phyloP scores from a whole-genome alignment of 1,140 invertebrate species.

The Psix sp. region DNA sequence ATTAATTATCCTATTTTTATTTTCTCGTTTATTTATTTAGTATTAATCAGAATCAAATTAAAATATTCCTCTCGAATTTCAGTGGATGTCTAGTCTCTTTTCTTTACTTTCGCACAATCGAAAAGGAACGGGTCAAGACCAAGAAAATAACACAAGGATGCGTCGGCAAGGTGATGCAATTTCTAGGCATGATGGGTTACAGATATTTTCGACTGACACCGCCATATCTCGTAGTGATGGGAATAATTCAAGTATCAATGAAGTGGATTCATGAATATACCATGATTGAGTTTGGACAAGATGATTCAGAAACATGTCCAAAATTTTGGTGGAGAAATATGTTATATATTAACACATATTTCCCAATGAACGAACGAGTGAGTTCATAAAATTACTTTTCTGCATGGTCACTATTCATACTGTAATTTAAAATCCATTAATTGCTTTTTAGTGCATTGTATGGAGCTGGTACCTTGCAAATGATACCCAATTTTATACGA shows the following conservation, averaged over 20 bases:
- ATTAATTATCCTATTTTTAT: too few relatives aligned
- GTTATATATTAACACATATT: conserved; percentile 74
- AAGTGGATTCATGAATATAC: conserved; percentile 66
- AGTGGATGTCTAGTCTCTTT: conserved; percentile 73
- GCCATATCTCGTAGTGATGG: conserved; percentile 70
- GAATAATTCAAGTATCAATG: conserved; percentile 64
- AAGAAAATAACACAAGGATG: conserved; percentile 60
- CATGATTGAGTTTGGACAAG: conserved; percentile 65
- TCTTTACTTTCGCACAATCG: conserved; percentile 71
- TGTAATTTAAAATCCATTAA: conserved; percentile 4
- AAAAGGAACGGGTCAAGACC: conserved; percentile 63
- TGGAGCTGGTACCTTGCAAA: conserved; percentile 74
- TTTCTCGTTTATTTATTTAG: background rate
- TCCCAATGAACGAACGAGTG: conserved; percentile 69
- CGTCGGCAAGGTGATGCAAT: conserved; percentile 65
- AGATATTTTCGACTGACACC: conserved; percentile 71
- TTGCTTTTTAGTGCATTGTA: conserved; percentile 65
- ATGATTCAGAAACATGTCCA: conserved; percentile 69
- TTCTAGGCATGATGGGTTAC: conserved; percentile 69
- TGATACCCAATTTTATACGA: conserved; percentile 70
- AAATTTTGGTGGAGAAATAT: conserved; percentile 75
- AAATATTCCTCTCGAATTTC: conserved; percentile 32
- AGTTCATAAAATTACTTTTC: too few relatives aligned
- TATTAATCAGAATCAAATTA: background rate
- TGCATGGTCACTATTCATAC: too few relatives aligned